Conservation (phyloP, 2,113 vertebrate species). For the Clarias macrocephalus region DNA sequence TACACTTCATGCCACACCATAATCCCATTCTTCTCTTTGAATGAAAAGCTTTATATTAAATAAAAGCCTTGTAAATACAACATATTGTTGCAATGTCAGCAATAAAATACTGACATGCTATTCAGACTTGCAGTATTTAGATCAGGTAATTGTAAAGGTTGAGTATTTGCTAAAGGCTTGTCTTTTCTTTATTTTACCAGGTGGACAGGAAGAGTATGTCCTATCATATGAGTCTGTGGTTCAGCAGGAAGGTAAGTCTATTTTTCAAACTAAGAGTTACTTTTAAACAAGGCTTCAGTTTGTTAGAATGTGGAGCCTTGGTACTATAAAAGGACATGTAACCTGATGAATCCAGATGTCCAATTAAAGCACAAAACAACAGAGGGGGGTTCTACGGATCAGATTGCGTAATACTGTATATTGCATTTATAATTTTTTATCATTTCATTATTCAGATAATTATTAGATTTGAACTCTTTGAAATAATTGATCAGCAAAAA, state of each 20-base stretch:
- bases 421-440: background rate
- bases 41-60: background rate
- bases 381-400: too few species aligned
- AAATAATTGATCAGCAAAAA: background rate
- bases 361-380: too few species aligned
- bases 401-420: background rate
- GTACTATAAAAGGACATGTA: too few species aligned
- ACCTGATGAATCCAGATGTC: too few species aligned
- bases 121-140: background rate
- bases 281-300: too few species aligned
- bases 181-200: conserved; percentile 68
- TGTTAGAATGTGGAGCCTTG: too few species aligned
- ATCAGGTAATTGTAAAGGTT: conserved; percentile 3
- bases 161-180: background rate
- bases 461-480: background rate
- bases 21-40: background rate
- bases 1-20: background rate
- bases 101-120: background rate
- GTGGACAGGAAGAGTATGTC: conserved; percentile 89
- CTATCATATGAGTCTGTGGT: conserved; percentile 93
- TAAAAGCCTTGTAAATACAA: too few species aligned
- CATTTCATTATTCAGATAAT: background rate
- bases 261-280: background rate
- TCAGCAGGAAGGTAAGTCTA: conserved; percentile 91
- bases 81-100: background rate